Evolutionary conservation across 2,888 invertebrate species (phyloP), one percentile per base, ranked within the genome.

Genomic region (Calameuta idolon): DNA sequence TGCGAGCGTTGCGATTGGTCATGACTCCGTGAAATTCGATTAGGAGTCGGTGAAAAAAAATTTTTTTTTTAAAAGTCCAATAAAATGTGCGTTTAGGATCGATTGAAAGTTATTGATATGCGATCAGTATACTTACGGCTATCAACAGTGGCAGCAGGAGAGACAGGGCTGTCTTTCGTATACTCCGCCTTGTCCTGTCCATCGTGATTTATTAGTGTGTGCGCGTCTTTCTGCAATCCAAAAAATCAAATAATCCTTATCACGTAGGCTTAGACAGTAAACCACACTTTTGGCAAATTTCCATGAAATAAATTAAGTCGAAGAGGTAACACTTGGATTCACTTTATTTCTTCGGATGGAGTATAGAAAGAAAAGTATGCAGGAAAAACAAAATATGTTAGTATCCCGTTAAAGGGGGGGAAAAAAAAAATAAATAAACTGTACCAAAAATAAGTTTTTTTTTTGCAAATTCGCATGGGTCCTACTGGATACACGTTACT

Each of bases 111-210:
- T 23, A 55, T 55, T 0, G 23, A 55, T 55, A 55, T 55, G 9
- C 12, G 23, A 23, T 55, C 23, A 23, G 5, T 80, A 79, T 90
- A 91, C 91, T 91, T 85, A 91, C 91, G 74, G 88, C 88, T 83
- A 91, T 83, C 83, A 91, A 82, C 77, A 90, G 81, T 78, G 89
- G 86, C 86, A 91, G 85, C 84, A 89, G 85, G 77, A 90, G 81
- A 78, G 88, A 85, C 83, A 90, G 82, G 79, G 85, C 81, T 76
- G 86, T 89, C 85, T 87, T 90, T 82, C 91, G 86, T 89, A 89
- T 88, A 89, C 87, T 90, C 87, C 90, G 86, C 87, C 90, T 85
- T 90, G 90, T 90, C 87, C 88, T 90, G 85, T 90, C 91, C 91
- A 91, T 91, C 85, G 73, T 77, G 75, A 73, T 34, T 12, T 37